These are phyloP conservation scores for Oryzias dopingdopingensis DNA, from an alignment of 2,797 vertebrate genomes.

Conservation along the genomic window DNA sequence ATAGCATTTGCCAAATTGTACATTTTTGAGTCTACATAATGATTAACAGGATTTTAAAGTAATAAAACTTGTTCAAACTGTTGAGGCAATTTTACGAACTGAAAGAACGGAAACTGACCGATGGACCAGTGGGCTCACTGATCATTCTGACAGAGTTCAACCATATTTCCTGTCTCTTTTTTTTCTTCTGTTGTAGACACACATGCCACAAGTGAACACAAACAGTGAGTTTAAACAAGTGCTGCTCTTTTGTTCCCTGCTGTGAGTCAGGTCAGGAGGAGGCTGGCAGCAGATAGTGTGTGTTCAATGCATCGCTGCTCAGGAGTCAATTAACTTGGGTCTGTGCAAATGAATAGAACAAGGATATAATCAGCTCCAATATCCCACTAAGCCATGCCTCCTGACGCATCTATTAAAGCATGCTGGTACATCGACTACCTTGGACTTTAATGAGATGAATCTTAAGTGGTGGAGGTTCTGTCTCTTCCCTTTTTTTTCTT, in stretches of 20 bases:
- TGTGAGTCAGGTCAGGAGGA: conserved; percentile 48
- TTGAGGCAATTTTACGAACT: too few species aligned
- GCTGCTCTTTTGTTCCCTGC: conserved; percentile 56
- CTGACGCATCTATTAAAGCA: conserved; percentile 67
- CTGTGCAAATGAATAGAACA: conserved; percentile 75
- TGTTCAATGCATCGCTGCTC: conserved; percentile 68
- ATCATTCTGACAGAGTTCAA: conserved; percentile 15
- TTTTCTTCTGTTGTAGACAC: conserved; percentile 28
- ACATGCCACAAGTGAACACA: conserved; percentile 40
- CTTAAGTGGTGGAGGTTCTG: conserved; percentile 48
- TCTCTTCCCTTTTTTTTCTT: neutral
- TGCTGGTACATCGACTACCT: conserved; percentile 63
- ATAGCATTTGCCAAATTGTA: too few species aligned
- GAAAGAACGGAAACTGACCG: too few species aligned
- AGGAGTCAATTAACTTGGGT: conserved; percentile 69
- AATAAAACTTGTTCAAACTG: too few species aligned
- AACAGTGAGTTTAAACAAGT: conserved; percentile 58
- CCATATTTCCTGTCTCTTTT: conserved; percentile 6
- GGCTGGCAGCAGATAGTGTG: conserved; percentile 64
- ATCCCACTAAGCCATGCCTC: conserved; percentile 59
- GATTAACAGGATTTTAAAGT: too few species aligned
- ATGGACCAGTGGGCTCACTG: too few species aligned
- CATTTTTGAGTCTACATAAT: too few species aligned
- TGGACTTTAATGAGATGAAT: conserved; percentile 64
- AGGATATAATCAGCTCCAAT: conserved; percentile 70